Base-by-base conservation (phyloP, 2,113 vertebrate species). In the Sorex araneus region DNA sequence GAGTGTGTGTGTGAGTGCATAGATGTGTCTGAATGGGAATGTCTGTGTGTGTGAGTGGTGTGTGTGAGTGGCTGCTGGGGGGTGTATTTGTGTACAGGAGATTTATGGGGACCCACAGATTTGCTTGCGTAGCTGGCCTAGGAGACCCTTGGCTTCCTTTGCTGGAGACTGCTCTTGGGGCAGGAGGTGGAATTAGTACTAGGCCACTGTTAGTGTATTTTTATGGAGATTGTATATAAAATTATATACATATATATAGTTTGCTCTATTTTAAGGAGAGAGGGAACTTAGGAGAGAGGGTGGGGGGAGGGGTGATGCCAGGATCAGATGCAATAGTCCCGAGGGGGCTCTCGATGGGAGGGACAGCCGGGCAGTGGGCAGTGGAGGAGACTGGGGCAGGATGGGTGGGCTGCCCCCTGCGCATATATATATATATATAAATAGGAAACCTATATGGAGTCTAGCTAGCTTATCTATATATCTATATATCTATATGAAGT, bases 261-360 rank as follows among this genome's bases (percentile, higher is more conserved):
- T 97, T 85, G 95, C 97, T 98, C 97, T 98, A 98, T 98, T 98
- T 98, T 98, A 98, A 97, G 95, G 97, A 96, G 94, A 91, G 34
- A 92, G 77, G 94, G 95, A 7, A 90, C 94, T 91, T 94, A 63
- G 54, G 40, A 94, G 71, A 84, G 32, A 75, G 93, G 89, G 66
- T 86, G 89, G 36, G 32, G 80, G 93, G 79, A 81, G 32, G 89
- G 89, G 66, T 85, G 89, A 60, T 40, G 30, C 23, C 69, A 86
- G 90, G 84, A 70, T 90, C 75, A 89, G 83, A 87, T 89, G 94
- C 89, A 96, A 78, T 89, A 67, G 84, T 87, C 13, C 11, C 63
- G n/a, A 70, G n/a, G 63, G 77, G 92, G 84, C 89, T 91, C 90
- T 40, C 60, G 85, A 76, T 76, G 11, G 73, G 47, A 34, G 90